Conservation (phyloP, 2,797 vertebrate species). For the Acestrorhynchus altus region DNA sequence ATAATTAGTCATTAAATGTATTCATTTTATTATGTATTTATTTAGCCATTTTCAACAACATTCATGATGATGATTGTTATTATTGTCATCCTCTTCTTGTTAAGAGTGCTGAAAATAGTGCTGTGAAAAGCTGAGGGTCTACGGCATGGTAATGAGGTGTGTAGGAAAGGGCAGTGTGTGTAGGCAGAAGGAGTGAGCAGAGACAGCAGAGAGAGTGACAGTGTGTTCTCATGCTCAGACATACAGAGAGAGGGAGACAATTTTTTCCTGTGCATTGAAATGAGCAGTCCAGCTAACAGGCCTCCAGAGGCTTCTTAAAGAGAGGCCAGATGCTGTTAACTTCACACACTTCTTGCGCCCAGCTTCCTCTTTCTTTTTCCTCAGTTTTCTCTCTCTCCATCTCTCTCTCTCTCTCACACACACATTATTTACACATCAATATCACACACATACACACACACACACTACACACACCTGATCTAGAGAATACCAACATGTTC, state of each 20-base stretch:
- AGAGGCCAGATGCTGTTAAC: constrained; percentile 80
- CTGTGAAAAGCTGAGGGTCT: neutral
- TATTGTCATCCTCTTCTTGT: neutral
- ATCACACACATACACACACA: constrained; percentile 21
- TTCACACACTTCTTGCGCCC: constrained; percentile 80
- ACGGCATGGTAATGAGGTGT: constrained; percentile 5
- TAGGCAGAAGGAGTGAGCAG: constrained; percentile 30
- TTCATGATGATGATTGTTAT: constrained; percentile 1
- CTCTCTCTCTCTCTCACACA: no score
- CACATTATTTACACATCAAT: no score
- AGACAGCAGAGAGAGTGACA: constrained; percentile 42
- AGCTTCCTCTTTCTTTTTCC: constrained; percentile 30
- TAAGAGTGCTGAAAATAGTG: neutral
- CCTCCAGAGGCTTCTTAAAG: constrained; percentile 85
- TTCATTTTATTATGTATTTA: no score
- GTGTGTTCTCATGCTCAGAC: constrained; percentile 44
- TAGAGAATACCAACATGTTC: constrained; percentile 46
- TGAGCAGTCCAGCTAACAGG: constrained; percentile 84
- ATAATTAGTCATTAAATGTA: no score
- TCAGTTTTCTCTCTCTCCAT: constrained; percentile 4
- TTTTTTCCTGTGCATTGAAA: constrained; percentile 78
- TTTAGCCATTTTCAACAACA: no score
- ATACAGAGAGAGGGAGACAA: constrained; percentile 70
- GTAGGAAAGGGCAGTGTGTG: constrained; percentile 4
- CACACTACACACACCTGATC: constrained; percentile 50